A percentile compares a stretch with the other conserved stretches of the same genome.
These are phyloP conservation scores for Phymastichus coffea DNA, from an alignment of 1,140 invertebrate species.

Conservation along the genomic window DNA sequence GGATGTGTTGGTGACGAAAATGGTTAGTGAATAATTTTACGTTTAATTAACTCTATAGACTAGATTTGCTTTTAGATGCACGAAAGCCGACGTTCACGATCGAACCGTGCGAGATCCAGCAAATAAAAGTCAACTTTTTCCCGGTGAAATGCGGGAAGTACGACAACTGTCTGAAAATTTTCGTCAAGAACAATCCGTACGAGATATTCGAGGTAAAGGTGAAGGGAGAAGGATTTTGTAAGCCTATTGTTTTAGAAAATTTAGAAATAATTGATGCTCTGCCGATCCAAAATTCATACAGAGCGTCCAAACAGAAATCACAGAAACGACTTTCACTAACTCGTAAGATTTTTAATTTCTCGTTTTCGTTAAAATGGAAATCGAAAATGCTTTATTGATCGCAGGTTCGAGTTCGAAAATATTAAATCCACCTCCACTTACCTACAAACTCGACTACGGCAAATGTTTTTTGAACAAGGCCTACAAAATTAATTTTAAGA, in stretches of 20 bases:
- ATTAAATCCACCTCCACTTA: background rate
- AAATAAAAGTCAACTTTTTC: constrained; percentile 31
- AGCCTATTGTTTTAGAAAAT: constrained; percentile 36
- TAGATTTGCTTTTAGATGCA: background rate
- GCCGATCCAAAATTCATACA: no score
- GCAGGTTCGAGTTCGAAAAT: background rate
- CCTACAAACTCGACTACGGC: constrained; percentile 35
- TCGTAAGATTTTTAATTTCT: background rate
- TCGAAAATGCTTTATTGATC: no score
- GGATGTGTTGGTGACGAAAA: background rate
- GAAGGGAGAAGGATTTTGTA: constrained; percentile 36
- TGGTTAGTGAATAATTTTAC: background rate
- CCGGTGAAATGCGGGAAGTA: constrained; percentile 27
- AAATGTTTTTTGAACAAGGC: constrained; percentile 39
- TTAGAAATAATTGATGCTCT: constrained; percentile 30
- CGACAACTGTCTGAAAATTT: constrained; percentile 28
- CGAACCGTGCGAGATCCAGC: constrained; percentile 14
- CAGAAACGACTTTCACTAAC: no score
- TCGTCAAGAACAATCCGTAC: constrained; percentile 42
- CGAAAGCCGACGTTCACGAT: constrained; percentile 11
- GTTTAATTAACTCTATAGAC: background rate
- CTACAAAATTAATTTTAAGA: constrained; percentile 35
- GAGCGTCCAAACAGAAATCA: no score
- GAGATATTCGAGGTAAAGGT: constrained; percentile 36
- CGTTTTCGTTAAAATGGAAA: no score